Conservation (phyloP, 2,797 vertebrate species). For the Smutsia gigantea region DNA sequence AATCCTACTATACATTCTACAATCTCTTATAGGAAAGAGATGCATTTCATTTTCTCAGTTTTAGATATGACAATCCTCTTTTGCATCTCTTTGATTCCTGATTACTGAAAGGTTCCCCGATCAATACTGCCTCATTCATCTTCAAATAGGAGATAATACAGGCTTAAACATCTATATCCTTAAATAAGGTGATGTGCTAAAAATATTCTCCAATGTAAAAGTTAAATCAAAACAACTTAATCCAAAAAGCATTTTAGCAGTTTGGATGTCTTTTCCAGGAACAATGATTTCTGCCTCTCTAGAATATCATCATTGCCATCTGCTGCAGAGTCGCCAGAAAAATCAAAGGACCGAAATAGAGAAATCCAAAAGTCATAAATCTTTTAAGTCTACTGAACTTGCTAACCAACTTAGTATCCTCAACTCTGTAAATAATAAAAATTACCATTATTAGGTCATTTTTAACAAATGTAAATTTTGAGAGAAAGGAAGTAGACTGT, state of each 20-base stretch:
- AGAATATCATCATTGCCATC: not conserved
- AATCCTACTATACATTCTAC: not conserved
- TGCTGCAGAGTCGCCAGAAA: not conserved
- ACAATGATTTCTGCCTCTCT: not conserved
- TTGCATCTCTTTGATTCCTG: not conserved
- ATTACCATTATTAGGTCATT: not conserved
- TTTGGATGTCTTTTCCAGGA: not conserved
- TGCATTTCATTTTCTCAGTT: not conserved
- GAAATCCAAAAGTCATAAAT: not conserved
- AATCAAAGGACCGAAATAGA: constrained; percentile 38
- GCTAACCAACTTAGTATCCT: not conserved
- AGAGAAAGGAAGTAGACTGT: not conserved
- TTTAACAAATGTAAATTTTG: not conserved
- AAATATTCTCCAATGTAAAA: not conserved
- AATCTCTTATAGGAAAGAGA: not conserved
- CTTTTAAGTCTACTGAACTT: not conserved
- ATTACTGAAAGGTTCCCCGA: constrained; percentile 9
- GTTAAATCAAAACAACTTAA: not conserved
- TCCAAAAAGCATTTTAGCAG: not conserved
- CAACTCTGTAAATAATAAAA: not conserved
- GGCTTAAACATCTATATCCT: not conserved
- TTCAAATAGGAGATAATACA: constrained; percentile 14
- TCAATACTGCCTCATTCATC: not conserved
- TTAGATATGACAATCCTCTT: not conserved
- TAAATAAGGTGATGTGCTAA: not conserved